A percentile compares a stretch with the other conserved stretches of the same genome.
Evolutionary conservation across 1,140 invertebrate species (phyloP).

Genomic region (Eupeodes corollae): DNA sequence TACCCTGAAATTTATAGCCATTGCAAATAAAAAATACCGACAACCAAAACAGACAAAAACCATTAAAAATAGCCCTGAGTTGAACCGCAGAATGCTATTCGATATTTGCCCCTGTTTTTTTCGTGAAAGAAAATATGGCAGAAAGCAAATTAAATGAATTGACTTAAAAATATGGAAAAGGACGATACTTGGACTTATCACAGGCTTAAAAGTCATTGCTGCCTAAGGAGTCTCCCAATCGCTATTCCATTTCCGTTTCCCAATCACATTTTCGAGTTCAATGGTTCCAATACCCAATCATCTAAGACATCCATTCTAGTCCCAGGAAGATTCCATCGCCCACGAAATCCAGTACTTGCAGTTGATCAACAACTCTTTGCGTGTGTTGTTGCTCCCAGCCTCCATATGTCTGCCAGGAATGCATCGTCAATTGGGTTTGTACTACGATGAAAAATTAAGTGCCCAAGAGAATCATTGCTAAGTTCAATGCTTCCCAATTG

Average conservation of each 20-base stretch:
- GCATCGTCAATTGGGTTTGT: constrained; percentile 79
- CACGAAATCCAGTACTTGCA: constrained; percentile 97
- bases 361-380: constrained; percentile 97
- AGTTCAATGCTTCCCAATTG: constrained; percentile 98
- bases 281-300: constrained; percentile 99
- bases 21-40: too few relatives aligned
- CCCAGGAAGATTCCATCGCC: constrained; percentile 95
- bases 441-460: constrained; percentile 93
- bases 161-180: constrained; percentile 71
- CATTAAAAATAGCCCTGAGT: too few relatives aligned
- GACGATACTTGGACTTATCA: constrained; percentile 68
- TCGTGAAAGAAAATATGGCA: constrained; percentile 45
- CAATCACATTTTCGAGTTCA: constrained; percentile 95
- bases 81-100: too few relatives aligned
- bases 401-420: constrained; percentile 66
- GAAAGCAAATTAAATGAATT: constrained; percentile 82
- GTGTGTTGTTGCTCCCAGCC: constrained; percentile 91
- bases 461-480: constrained; percentile 96
- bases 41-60: too few relatives aligned
- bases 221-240: constrained; percentile 80
- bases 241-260: constrained; percentile 44
- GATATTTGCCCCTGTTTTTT: too few relatives aligned
- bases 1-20: too few relatives aligned
- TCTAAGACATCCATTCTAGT: constrained; percentile 94
- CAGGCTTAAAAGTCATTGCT: constrained; percentile 73